Base-by-base conservation (phyloP, 2,797 vertebrate species). In the Perdix hodgsoniae region DNA sequence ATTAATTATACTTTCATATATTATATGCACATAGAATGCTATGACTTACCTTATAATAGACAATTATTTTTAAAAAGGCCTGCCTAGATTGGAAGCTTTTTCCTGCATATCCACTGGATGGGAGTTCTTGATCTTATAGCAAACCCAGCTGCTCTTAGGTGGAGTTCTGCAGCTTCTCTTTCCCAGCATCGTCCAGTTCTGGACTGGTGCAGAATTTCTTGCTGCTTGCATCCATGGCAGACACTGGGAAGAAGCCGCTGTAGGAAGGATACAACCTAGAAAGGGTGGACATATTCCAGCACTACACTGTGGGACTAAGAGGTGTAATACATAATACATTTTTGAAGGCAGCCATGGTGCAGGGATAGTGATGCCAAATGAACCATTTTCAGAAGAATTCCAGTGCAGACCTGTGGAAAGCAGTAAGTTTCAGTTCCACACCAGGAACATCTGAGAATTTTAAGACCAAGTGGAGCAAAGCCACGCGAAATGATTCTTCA, bases 51-150 rank as follows among this genome's bases (percentile, higher is more conserved):
- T 82, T 60, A 33, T 66, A 31, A 35, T 7, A n/a, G 16, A 23
- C 12, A 40, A 6, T 40, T 40, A 21, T 21, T 79, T 87, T 79
- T 52, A 80, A 74, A 2, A 49, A 49, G 45, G 40, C 66, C n/a
- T 37, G 60, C 47, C 26, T 61, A 29, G n/a, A 80, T 39, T 49
- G 33, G 26, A 59, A 45, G 26, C 15, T 31, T 18, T 19, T 69
- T 54, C 54, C 17, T 52, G 44, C 22, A 31, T 73, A 57, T 44
- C 95, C 97, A 49, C 92, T 97, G 96, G 96, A 65, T 96, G 96
- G 97, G 80, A 94, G 89, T 90, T 35, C 76, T 59, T 88, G 81
- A 49, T 75, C 39, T 92, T 47, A 17, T n/a, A 19, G 5, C 19
- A 27, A 31, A 29, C 11, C 33, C 40, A 63, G 2, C 31, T 56